Evolutionary conservation across 2,888 invertebrate genomes (phyloP).

Genomic region (Dynastes grantii): DNA sequence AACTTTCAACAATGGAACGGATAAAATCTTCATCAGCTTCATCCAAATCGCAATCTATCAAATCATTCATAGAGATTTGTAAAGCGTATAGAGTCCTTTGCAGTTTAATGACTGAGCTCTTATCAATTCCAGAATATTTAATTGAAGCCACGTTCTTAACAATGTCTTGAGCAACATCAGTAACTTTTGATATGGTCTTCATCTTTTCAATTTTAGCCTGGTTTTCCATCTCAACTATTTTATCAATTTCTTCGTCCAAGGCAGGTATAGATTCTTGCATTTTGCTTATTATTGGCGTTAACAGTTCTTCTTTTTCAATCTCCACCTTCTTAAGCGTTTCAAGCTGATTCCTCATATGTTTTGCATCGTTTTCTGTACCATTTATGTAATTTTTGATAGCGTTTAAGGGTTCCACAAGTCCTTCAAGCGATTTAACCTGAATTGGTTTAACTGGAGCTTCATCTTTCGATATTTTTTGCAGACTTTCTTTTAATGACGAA

Average conservation of each 20-base stretch:
- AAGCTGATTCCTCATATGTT: background rate
- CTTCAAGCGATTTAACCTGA: background rate
- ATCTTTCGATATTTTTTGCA: constrained; percentile 14
- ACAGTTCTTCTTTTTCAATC: constrained; percentile 7
- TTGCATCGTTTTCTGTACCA: background rate
- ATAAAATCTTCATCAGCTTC: constrained; percentile 49
- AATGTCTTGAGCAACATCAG: constrained; percentile 63
- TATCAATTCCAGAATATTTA: constrained; percentile 62
- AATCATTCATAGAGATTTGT: constrained; percentile 66
- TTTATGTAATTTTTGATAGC: background rate
- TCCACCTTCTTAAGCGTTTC: background rate
- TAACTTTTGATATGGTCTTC: constrained; percentile 61
- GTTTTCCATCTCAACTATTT: constrained; percentile 55
- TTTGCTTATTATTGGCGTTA: constrained; percentile 8
- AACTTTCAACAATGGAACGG: constrained; percentile 30
- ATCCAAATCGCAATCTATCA: constrained; percentile 59
- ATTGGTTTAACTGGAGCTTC: background rate
- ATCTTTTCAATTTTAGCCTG: constrained; percentile 58
- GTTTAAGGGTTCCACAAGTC: background rate
- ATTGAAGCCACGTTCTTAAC: constrained; percentile 64
- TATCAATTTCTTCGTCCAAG: constrained; percentile 44
- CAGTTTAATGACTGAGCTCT: constrained; percentile 60
- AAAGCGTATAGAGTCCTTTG: constrained; percentile 65
- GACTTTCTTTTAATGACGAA: background rate
- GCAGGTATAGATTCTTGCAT: constrained; percentile 28